Base-by-base conservation (phyloP, 2,113 vertebrate species). In the Pachyramphus minor region DNA sequence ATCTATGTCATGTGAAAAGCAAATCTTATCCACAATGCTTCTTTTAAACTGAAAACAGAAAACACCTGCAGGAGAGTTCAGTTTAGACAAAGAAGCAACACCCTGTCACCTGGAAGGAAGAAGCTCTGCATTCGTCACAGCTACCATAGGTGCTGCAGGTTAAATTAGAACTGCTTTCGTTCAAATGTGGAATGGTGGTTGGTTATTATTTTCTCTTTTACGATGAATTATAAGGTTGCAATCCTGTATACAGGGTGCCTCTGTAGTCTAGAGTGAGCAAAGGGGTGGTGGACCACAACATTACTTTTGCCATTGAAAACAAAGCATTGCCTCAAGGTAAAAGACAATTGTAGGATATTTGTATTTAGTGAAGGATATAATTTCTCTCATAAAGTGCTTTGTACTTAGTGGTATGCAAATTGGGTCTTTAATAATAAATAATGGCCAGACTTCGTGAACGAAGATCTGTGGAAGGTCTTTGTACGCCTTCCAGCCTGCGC, bases 321-420 rank as follows among this genome's bases (percentile, higher is more conserved):
- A 23, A 60, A 71, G 0, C 7, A 8, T 44, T 47, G 9, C 1
- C 1, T 45, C 8, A 39, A 80, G 7, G 6, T 12, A 55, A 78
- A 60, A 81, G 15, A 4, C 0, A 3, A 23, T n/a, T 44, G 9
- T 9, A 2, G 56, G 17, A 50, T 49, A 49, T 13, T 20, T 63
- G 14, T 3, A 1, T 9, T 44, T 73, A 31, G 7, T n/a, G 52
- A 81, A 42, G 8, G 17, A n/a, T 24, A 49, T 1, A 0, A 2
- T 27, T 89, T 72, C 30, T 62, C 3, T 28, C 47, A 37, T 5
- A 64, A 14, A 17, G 1, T 45, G 20, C 13, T 76, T 59, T 67
- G 12, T 35, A 42, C 30, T 72, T 22, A 52, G 6, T 6, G 53
- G 19, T 60, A 71, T 41, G 27, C 4, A 92, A 52, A 60, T n/a